Evolutionary conservation across 2,888 invertebrate genomes (phyloP).

Genomic region (Drosophila quinaria): DNA sequence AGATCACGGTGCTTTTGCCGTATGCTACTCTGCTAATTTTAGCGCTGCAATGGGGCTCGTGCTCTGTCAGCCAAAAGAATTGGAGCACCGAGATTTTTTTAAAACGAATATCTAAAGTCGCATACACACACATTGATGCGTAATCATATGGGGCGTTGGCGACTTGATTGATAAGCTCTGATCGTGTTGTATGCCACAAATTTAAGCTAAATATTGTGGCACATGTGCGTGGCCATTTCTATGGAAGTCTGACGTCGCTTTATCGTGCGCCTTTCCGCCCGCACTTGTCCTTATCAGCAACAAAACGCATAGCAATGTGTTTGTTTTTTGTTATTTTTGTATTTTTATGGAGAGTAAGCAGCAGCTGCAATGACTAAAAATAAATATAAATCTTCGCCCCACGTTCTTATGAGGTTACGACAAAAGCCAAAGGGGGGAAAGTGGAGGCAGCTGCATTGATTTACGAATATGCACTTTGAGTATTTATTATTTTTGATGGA

Average conservation of each 20-base stretch:
- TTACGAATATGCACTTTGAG: conserved; percentile 54
- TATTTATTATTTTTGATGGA: conserved; percentile 44
- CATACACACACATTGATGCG: conserved; percentile 21
- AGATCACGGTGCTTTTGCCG: conserved; percentile 31
- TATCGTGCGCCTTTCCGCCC: conserved; percentile 64
- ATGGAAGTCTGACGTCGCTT: conserved; percentile 27
- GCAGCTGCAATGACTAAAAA: conserved; percentile 67
- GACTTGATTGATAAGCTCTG: conserved; percentile 43
- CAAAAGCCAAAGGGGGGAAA: conserved; percentile 4
- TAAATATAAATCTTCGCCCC: conserved; percentile 54
- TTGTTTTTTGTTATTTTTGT: not conserved
- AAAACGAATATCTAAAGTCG: conserved; percentile 12
- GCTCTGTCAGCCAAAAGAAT: conserved; percentile 31
- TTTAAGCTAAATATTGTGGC: conserved; percentile 38
- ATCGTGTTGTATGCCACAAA: conserved; percentile 29
- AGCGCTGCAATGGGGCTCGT: conserved; percentile 40
- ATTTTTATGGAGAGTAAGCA: conserved; percentile 39
- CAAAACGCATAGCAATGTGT: conserved; percentile 24
- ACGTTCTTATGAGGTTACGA: conserved; percentile 31
- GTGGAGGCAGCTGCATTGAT: conserved; percentile 49
- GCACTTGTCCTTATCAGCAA: conserved; percentile 51
- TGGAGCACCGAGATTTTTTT: conserved; percentile 47
- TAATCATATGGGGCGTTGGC: conserved; percentile 27
- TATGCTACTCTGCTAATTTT: conserved; percentile 45
- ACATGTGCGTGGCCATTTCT: conserved; percentile 6